Conservation (phyloP, 2,888 invertebrate species). For the Dryococelus australis region DNA sequence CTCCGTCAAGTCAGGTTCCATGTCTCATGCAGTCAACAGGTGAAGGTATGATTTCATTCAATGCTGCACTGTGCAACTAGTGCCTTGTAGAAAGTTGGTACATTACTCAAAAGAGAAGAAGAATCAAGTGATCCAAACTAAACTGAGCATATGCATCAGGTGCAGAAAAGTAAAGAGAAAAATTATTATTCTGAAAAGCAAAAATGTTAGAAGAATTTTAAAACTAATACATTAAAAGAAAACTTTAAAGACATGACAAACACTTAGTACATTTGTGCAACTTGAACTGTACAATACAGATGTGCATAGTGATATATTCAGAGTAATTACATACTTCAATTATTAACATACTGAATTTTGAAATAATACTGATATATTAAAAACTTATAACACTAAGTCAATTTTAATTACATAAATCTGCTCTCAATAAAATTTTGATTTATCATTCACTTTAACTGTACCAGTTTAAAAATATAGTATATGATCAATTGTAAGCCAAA, state of each 20-base stretch:
- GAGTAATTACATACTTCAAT: too few relatives aligned
- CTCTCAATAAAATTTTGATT: too few relatives aligned
- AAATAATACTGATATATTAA: too few relatives aligned
- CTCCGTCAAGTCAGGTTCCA: neutral
- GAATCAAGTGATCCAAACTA: conserved; percentile 10
- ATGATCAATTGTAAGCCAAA: too few relatives aligned
- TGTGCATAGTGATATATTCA: neutral
- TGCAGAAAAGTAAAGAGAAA: neutral
- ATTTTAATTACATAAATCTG: too few relatives aligned
- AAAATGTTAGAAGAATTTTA: neutral
- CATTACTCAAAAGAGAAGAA: neutral
- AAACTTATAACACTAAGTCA: too few relatives aligned
- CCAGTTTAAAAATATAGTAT: too few relatives aligned
- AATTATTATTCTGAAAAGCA: neutral
- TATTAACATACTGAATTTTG: too few relatives aligned
- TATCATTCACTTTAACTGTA: too few relatives aligned
- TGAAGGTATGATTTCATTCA: neutral
- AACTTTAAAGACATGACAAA: neutral
- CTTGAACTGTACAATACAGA: neutral
- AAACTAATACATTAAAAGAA: neutral
- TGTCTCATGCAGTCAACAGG: neutral
- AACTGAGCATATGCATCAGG: neutral
- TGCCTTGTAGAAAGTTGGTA: neutral
- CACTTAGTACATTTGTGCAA: conserved; percentile 1
- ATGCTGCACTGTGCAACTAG: neutral